These are phyloP conservation scores for Drosophila stalkeri DNA, from an alignment of 2,888 invertebrate genomes.

Conservation along the genomic window DNA sequence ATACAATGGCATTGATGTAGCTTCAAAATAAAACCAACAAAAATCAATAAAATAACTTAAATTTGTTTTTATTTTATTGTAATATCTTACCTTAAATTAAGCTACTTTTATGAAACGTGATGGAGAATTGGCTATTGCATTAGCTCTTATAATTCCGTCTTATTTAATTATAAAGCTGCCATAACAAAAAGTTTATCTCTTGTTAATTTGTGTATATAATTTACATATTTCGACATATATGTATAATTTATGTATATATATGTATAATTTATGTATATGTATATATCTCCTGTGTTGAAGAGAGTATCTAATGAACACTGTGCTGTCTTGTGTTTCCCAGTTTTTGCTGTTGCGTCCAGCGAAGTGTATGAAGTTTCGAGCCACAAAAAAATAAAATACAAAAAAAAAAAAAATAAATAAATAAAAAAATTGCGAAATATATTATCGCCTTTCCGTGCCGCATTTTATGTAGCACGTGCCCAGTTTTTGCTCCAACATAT, in stretches of 20 bases:
- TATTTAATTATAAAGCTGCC: background rate
- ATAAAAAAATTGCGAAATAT: constrained; percentile 31
- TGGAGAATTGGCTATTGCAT: background rate
- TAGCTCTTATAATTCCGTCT: background rate
- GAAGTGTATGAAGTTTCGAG: constrained; percentile 47
- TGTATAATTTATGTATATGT: background rate
- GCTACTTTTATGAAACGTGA: constrained; percentile 5
- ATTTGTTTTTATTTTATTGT: background rate
- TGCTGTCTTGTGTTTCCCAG: no score
- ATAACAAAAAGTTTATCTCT: constrained; percentile 1
- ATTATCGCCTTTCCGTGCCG: constrained; percentile 53
- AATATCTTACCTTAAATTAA: background rate
- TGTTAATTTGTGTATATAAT: background rate
- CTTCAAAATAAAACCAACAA: background rate
- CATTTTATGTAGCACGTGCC: constrained; percentile 58
- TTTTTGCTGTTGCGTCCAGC: constrained; percentile 22
- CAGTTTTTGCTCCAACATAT: constrained; percentile 9
- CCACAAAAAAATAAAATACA: constrained; percentile 14
- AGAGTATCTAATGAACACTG: background rate
- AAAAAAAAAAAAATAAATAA: background rate
- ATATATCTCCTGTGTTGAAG: background rate
- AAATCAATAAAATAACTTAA: background rate
- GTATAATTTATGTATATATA: background rate
- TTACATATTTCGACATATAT: background rate
- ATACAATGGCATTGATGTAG: background rate